Conservation (phyloP, 2,888 invertebrate genomes). For the Cerastis leucographa region DNA sequence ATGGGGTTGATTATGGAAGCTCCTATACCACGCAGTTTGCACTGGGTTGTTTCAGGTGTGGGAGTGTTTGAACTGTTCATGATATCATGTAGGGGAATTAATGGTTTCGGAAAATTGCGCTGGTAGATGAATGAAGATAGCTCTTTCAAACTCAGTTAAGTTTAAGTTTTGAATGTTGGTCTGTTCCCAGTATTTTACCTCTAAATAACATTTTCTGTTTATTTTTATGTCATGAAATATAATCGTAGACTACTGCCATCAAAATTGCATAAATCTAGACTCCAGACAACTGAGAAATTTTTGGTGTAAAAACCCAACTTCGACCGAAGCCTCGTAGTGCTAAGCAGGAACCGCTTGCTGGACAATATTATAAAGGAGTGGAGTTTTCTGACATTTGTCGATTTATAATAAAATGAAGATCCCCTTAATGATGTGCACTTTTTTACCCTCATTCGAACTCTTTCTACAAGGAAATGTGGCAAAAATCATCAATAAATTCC, state of each 20-base stretch:
- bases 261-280: too few species aligned
- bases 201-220: not conserved
- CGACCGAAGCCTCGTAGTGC: not conserved
- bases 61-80: constrained; percentile 14
- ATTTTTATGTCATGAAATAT: not conserved
- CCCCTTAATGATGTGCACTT: not conserved
- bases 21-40: constrained; percentile 50
- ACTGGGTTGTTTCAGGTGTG: constrained; percentile 9
- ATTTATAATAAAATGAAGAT: not conserved
- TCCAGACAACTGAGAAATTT: too few species aligned
- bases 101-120: not conserved
- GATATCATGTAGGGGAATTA: not conserved
- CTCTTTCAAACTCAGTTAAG: not conserved
- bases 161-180: not conserved
- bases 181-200: not conserved
- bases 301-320: not conserved
- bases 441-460: not conserved
- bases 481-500: not conserved
- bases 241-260: not conserved
- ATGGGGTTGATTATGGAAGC: constrained; percentile 58
- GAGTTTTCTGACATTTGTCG: not conserved
- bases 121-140: not conserved
- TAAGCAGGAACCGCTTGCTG: not conserved
- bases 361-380: not conserved
- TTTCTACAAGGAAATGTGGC: not conserved